Evolutionary conservation across 2,888 invertebrate genomes (phyloP), one percentile per base, ranked within the genome.

Genomic region (Pyralis farinalis): DNA sequence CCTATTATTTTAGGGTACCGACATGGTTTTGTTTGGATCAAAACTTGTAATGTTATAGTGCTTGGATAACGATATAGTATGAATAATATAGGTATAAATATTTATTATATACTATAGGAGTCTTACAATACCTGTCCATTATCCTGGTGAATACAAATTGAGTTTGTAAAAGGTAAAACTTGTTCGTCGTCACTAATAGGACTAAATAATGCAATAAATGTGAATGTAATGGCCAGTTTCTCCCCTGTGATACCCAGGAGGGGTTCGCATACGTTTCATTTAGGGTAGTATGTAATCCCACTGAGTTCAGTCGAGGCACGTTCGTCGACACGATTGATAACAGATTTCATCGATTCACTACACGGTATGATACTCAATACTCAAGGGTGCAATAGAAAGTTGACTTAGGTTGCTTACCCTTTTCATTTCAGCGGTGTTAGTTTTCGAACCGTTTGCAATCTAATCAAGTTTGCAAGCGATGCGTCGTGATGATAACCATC

Each of bases 121-220:
- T n/a, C n/a, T n/a, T n/a, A n/a, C n/a, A n/a, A n/a, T n/a, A n/a
- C n/a, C n/a, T n/a, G n/a, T n/a, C n/a, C n/a, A n/a, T n/a, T n/a
- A n/a, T n/a, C n/a, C n/a, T n/a, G n/a, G n/a, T n/a, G n/a, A n/a
- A n/a, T n/a, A n/a, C n/a, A n/a, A n/a, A n/a, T n/a, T n/a, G 33
- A 39, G 20, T 39, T 39, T 28, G 25, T 39, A 33, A 47, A 41
- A 31, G 22, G 32, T 25, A 46, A 39, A 42, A 35, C 35, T 10
- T 22, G 41, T 44, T 43, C 48, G 53, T 51, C 46, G 54, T 49
- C 56, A 58, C 62, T 70, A 71, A 78, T 73, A 64, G 64, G 63
- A 62, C 60, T 61, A 70, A 70, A 74, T 75, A 76, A 79, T 71
- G 69, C 56, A 70, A 74, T 75, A 73, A 73, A 71, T 62, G 63